phyloP scores from a whole-genome alignment of 2,888 invertebrate species.

The Melipona beecheii region DNA sequence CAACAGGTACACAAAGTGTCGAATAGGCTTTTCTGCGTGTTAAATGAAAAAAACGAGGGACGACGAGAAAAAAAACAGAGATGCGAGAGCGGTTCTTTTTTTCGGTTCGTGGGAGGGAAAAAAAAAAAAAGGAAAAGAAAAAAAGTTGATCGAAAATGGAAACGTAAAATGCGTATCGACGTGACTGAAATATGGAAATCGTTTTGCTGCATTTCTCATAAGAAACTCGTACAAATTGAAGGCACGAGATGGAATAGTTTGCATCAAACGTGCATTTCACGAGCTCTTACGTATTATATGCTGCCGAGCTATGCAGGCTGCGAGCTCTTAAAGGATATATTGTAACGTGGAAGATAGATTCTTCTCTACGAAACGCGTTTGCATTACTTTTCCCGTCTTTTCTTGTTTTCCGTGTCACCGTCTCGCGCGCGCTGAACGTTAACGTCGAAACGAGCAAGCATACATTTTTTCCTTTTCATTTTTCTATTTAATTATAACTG shows the following conservation, averaged over 20 bases:
- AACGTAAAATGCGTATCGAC: constrained; percentile 5
- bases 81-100: background rate
- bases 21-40: background rate
- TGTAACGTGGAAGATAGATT: constrained; percentile 30
- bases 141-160: constrained; percentile 36
- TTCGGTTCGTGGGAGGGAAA: no score
- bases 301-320: background rate
- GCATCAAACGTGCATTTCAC: constrained; percentile 18
- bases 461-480: background rate
- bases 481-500: no score
- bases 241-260: constrained; percentile 18
- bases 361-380: constrained; percentile 7
- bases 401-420: background rate
- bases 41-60: no score
- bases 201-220: constrained; percentile 13
- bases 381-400: background rate
- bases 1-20: constrained; percentile 9
- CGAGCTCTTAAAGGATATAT: constrained; percentile 39
- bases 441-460: background rate
- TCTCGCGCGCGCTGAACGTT: background rate
- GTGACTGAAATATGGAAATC: constrained; percentile 14
- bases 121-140: no score
- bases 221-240: constrained; percentile 30
- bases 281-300: constrained; percentile 8
- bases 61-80: background rate